Percentiles rank a stretch among this genome's conserved stretches.
phyloP scores from a whole-genome alignment of 2,797 vertebrate genomes.

The Enteromius thamalakanensis region DNA sequence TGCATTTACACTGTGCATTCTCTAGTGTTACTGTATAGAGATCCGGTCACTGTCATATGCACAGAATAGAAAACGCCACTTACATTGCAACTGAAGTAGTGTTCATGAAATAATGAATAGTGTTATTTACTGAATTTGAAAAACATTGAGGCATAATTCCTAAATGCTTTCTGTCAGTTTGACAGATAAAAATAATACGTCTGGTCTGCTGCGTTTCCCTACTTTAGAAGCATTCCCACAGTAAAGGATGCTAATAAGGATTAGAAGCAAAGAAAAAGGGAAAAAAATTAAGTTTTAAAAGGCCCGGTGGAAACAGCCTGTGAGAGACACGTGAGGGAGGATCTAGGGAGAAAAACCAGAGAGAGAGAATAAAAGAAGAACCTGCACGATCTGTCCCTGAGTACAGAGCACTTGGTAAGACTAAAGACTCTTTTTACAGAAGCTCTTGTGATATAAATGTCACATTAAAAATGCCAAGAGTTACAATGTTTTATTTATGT shows the following conservation, averaged over 20 bases:
- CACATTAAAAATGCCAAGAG: slow-evolving; percentile 20
- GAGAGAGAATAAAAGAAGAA: neutral
- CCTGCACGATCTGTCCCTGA: neutral
- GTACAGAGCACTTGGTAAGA: neutral
- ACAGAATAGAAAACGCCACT: neutral
- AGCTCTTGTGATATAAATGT: slow-evolving; percentile 22
- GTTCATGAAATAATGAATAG: neutral
- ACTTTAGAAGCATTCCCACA: slow-evolving; percentile 20
- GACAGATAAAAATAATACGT: slow-evolving; percentile 21
- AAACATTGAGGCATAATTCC: slow-evolving; percentile 14
- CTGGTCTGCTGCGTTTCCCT: neutral
- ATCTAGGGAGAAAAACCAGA: neutral
- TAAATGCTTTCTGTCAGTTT: slow-evolving; percentile 22
- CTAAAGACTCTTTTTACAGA: slow-evolving; percentile 10
- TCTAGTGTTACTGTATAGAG: neutral
- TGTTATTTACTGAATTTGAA: slow-evolving; percentile 3
- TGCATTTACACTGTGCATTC: slow-evolving; percentile 19
- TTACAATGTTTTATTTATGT: neutral
- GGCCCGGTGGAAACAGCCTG: neutral
- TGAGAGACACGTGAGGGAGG: neutral
- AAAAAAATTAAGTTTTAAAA: slow-evolving; percentile 4
- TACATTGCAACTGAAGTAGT: neutral
- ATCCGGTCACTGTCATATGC: neutral
- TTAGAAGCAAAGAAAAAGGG: slow-evolving; percentile 1
- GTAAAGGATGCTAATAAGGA: slow-evolving; percentile 29